Evolutionary conservation across 1,140 invertebrate species (phyloP), one percentile per base, ranked within the genome.

Genomic region (Papilio helenus): DNA sequence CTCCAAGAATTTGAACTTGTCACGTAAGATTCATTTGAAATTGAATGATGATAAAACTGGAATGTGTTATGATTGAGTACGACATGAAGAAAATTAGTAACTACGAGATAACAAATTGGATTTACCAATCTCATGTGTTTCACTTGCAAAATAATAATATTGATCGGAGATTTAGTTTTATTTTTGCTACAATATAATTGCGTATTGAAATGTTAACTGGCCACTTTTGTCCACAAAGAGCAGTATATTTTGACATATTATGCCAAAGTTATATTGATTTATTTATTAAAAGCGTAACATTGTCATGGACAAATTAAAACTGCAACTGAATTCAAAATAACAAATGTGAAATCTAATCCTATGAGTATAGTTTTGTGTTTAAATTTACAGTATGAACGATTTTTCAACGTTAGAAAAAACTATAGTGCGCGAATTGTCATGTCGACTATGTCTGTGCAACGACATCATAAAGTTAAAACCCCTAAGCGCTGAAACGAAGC

Each of bases 391-490:
- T 86, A 94, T 93, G 91, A 90, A 93, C 84, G 91, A 94, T 79
- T 93, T 91, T 82, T 79, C 83, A 8, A 87, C 61, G 83, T 88
- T 93, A 49, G 92, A 93, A 82, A 93, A 93, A 88, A 91, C 84
- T 82, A 92, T 93, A 87, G 91, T 94, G 29, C 92, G 92, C 73
- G 93, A 94, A 84, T 83, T 94, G 51, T 93, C 92, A 14, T 94
- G 93, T 84, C 90, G 93, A 74, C 80, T 94, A 81, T 94, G 93
- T 85, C 81, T 94, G n/a, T 94, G 92, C 80, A 92, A 86, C 3
- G 92, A 94, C 82, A 90, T 92, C 20, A 85, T 89, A 23, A 93
- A 94, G 87, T 85, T 94, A 55, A 94, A 94, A 79, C 92, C 93
- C n/a, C 84, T 94, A 10, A 94, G 86, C 76, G 82, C 86, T 4